A percentile compares a stretch with the other conserved stretches of the same genome.
Evolutionary conservation across 2,113 vertebrate species (phyloP).

Genomic region (Australoheros scitulus): DNA sequence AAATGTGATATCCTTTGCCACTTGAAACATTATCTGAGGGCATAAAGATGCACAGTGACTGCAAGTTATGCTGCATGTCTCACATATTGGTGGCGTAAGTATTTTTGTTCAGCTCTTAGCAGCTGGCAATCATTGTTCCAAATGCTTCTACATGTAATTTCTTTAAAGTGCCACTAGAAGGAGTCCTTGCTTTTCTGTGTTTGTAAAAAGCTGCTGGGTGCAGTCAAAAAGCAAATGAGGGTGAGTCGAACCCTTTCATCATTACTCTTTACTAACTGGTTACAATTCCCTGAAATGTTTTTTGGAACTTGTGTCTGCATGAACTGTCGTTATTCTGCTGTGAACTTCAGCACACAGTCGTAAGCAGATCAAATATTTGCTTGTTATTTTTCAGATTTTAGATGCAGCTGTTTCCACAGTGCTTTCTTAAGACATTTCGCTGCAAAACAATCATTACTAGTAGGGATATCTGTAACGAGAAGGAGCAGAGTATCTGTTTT

Average conservation of each 20-base stretch:
- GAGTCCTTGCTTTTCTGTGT: neutral
- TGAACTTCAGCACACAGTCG: neutral
- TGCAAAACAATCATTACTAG: no score
- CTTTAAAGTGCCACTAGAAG: constrained; percentile 17
- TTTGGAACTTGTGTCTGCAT: neutral
- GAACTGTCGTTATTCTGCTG: fast-evolving
- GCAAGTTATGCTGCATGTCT: neutral
- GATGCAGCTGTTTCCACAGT: no score
- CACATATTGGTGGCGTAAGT: neutral
- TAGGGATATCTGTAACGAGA: neutral
- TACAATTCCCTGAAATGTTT: neutral
- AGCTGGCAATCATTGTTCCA: neutral
- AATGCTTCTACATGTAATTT: constrained; percentile 13
- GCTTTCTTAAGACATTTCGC: no score
- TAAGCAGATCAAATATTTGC: no score
- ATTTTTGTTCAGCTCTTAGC: neutral
- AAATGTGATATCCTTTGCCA: neutral
- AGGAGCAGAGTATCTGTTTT: neutral
- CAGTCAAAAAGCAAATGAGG: neutral
- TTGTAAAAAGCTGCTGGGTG: neutral
- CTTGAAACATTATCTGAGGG: neutral
- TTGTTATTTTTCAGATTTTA: no score
- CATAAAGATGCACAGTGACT: neutral
- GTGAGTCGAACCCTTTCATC: neutral
- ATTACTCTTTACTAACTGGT: neutral